Conservation (phyloP, 1,140 invertebrate genomes). For the Hycleus phaleratus region DNA sequence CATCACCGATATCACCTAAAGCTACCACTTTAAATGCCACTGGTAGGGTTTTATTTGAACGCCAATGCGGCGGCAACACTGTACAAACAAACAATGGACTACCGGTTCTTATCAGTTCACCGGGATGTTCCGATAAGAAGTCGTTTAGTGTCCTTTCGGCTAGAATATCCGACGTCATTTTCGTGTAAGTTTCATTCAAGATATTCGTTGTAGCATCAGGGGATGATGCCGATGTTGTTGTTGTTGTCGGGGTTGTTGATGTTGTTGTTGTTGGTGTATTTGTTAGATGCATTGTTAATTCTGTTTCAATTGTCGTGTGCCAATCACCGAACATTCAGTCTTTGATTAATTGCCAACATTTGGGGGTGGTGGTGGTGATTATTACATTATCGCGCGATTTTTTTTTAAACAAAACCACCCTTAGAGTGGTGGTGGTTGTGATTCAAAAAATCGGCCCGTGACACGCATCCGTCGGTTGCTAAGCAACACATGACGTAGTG, state of each 20-base stretch:
- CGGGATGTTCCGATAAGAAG: slow-evolving; percentile 84
- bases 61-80: slow-evolving; percentile 86
- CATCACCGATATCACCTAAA: slow-evolving; percentile 86
- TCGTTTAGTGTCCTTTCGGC: slow-evolving; percentile 81
- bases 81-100: slow-evolving; percentile 90
- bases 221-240: slow-evolving; percentile 46
- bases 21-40: slow-evolving; percentile 91
- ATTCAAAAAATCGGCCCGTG: slow-evolving; percentile 7
- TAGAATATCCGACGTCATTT: slow-evolving; percentile 81
- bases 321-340: slow-evolving; percentile 26
- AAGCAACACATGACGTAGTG: slow-evolving; percentile 49
- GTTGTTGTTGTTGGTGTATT: slow-evolving; percentile 35
- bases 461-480: slow-evolving; percentile 41
- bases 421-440: background rate
- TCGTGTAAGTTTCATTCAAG: slow-evolving; percentile 75
- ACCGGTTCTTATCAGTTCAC: slow-evolving; percentile 87
- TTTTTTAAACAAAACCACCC: background rate
- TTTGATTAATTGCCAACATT: background rate
- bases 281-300: slow-evolving; percentile 47
- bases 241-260: slow-evolving; percentile 22
- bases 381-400: background rate
- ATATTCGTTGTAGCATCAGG: slow-evolving; percentile 47
- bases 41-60: slow-evolving; percentile 95
- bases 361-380: background rate
- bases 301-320: background rate